Base-by-base conservation (phyloP, 2,797 vertebrate genomes). In the Dallia pectoralis region DNA sequence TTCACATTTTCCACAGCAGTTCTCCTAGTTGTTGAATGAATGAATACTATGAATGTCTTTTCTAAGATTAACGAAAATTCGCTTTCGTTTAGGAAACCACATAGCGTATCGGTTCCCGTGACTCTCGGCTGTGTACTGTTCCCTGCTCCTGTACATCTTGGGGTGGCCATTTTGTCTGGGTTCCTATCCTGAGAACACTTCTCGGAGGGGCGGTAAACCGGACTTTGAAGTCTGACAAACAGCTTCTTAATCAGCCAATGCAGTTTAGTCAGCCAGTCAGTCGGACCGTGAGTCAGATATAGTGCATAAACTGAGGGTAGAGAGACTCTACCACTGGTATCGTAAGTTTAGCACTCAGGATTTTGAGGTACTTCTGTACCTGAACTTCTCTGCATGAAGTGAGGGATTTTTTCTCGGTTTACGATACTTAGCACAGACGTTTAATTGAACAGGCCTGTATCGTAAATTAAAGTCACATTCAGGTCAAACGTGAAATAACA, bases 171-270 rank as follows among this genome's bases (percentile, higher is more conserved):
- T 59, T 27, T 59, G 53, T 22, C 53, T 59, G 53, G 25, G 53
- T 59, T 59, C 53, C 53, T 22, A 25, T 59, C 53, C 53, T 59
- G 53, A 25, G 25, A 59, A 9, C 22, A 25, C 53, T 25, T 59
- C 53, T 22, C 53, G 53, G 22, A 59, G 53, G 53, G 22, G 53
- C 40, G 7, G 53, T n/a, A 25, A 59, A 59, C 53, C 53, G 25
- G 53, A 11, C 53, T 59, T 12, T 59, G 25, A 59, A 59, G 53
- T 59, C 53, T 59, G 53, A 59, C 53, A 59, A 59, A 22, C 53
- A 59, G 53, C n/a, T 59, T 27, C 19, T 9, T 56, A 53, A 22
- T 44, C 12, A 53, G 51, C 9, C n/a, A 53, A 53, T n/a, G 8
- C 51, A 59, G 53, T 59, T 59, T 59, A 59, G 22, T 59, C 53